These are phyloP conservation scores for Idaea aversata DNA, from an alignment of 2,888 invertebrate species.

Conservation along the genomic window DNA sequence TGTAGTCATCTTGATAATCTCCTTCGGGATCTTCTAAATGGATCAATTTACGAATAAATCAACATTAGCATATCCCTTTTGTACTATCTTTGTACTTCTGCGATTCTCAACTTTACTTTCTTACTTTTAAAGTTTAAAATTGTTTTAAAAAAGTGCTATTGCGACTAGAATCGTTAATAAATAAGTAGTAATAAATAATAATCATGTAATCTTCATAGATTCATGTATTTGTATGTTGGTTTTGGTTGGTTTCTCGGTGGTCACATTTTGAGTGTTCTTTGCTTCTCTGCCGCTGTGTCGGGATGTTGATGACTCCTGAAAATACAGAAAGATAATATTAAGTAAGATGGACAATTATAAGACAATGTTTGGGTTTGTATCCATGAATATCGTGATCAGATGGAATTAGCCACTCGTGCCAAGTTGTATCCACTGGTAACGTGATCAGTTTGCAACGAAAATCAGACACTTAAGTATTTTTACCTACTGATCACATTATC, in stretches of 20 bases:
- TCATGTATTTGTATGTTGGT: slow-evolving; percentile 64
- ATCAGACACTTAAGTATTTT: too few species aligned
- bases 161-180: slow-evolving; percentile 78
- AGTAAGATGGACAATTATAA: background rate
- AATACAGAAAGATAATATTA: slow-evolving; percentile 33
- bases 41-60: slow-evolving; percentile 71
- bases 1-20: slow-evolving; percentile 64
- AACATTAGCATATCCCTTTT: slow-evolving; percentile 66
- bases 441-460: too few species aligned
- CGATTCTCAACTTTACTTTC: slow-evolving; percentile 35
- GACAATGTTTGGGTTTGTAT: background rate
- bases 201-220: slow-evolving; percentile 71
- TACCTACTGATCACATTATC: too few species aligned
- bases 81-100: slow-evolving; percentile 71
- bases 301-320: slow-evolving; percentile 51
- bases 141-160: slow-evolving; percentile 73
- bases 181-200: slow-evolving; percentile 69
- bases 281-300: slow-evolving; percentile 34
- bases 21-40: slow-evolving; percentile 61
- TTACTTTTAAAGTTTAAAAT: slow-evolving; percentile 59
- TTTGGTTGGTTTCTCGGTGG: slow-evolving; percentile 68
- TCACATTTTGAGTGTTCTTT: slow-evolving; percentile 63
- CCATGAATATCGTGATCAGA: too few species aligned
- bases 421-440: too few species aligned
- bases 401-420: too few species aligned